Conservation (phyloP, 2,888 invertebrate genomes). For the Incurvaria masculella region DNA sequence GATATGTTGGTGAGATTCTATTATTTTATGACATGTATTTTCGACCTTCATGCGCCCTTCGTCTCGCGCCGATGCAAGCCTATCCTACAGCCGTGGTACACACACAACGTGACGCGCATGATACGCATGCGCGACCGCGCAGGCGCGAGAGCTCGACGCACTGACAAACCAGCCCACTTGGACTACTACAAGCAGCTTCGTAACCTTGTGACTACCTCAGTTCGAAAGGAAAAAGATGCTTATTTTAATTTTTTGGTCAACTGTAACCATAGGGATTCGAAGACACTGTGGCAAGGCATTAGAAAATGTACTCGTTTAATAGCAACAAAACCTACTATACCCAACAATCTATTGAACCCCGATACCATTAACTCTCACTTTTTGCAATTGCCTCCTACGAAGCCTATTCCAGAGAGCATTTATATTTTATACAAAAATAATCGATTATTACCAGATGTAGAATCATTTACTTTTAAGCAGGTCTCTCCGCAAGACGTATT, state of each 20-base stretch:
- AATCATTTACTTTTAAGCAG: slow-evolving; percentile 5
- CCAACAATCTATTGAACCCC: slow-evolving; percentile 6
- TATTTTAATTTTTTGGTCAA: slow-evolving; percentile 10
- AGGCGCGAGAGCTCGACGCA: neutral
- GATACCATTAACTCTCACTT: slow-evolving; percentile 10
- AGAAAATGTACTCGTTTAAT: slow-evolving; percentile 4
- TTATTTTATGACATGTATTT: neutral
- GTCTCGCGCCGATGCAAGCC: neutral
- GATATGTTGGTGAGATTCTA: neutral
- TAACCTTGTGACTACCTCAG: slow-evolving; percentile 3
- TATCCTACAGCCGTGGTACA: slow-evolving; percentile 9
- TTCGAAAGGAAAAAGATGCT: slow-evolving; percentile 7
- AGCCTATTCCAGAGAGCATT: neutral
- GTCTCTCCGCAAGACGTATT: neutral
- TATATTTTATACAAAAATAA: neutral
- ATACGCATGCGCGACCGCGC: slow-evolving; percentile 10
- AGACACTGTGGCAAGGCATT: slow-evolving; percentile 11
- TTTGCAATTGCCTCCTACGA: neutral
- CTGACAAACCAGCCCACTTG: slow-evolving; percentile 3
- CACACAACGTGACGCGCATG: slow-evolving; percentile 7
- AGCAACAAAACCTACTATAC: slow-evolving; percentile 1
- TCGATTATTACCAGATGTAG: slow-evolving; percentile 3
- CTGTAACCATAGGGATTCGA: slow-evolving; percentile 5
- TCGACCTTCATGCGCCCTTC: neutral
- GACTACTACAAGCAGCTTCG: slow-evolving; percentile 9